Evolutionary conservation across 2,113 vertebrate species (phyloP).

Genomic region (Carollia perspicillata): DNA sequence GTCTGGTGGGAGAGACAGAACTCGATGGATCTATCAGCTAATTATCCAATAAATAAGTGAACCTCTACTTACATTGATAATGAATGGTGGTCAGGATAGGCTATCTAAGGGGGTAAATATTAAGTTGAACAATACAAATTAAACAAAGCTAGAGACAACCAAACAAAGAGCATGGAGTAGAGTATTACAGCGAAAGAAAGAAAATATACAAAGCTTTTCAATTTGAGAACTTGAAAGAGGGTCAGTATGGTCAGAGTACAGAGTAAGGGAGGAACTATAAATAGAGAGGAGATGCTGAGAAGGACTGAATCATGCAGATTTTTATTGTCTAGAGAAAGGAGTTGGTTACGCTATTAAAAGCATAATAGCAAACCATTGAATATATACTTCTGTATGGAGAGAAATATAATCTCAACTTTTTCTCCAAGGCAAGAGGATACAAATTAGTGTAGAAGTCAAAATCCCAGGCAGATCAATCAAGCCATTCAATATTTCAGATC

Average conservation of each 20-base stretch:
- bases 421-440: background rate
- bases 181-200: background rate
- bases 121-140: background rate
- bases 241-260: background rate
- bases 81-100: background rate
- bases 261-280: background rate
- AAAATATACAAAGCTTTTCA: background rate
- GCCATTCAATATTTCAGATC: background rate
- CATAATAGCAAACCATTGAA: background rate
- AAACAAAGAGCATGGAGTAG: background rate
- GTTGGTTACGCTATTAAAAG: background rate
- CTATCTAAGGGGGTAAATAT: background rate
- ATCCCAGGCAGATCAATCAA: background rate
- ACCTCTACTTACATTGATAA: background rate
- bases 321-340: background rate
- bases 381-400: background rate
- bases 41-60: background rate
- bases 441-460: background rate
- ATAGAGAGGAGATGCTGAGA: background rate
- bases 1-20: background rate
- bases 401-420: background rate
- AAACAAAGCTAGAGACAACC: background rate
- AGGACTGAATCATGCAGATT: background rate
- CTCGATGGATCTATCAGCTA: background rate
- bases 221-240: background rate